Evolutionary conservation across 2,113 vertebrate species (phyloP), one percentile per base, ranked within the genome.

Genomic region (Paracanthobrama guichenoti): DNA sequence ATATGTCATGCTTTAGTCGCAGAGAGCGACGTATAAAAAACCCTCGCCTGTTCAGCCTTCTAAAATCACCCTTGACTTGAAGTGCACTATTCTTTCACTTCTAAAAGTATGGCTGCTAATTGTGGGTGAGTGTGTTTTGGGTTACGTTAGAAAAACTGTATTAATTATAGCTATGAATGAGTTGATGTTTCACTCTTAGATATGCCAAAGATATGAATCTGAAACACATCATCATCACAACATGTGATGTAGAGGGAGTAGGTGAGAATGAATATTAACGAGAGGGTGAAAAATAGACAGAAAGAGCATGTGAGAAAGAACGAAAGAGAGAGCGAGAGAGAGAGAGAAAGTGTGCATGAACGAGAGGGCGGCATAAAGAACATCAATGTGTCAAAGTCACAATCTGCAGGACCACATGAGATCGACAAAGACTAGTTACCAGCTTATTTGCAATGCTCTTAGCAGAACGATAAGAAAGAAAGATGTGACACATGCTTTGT

Each of bases 361-460:
- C 5, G 7, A 55, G 42, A 79, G 78, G 26, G 42, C 28, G 57
- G 66, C 35, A 80, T 59, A 50, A 80, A 60, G 42, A 80, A 85
- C 84, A 72, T 84, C 75, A 71, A 57, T 53, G 83, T 59, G 74
- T 76, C 83, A 84, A 59, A 84, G 62, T 84, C 83, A 79, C 48
- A 39, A 79, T 79, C 35, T 20, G 16, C 50, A 28, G n/a, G 9
- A 79, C 55, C 42, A 42, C 76, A 79, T 62, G 55, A 7, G 57
- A 22, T 50, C 28, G 8, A 55, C 64, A 64, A 50, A 82, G 64
- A 79, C 53, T 48, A 72, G 48, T 62, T 28, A 62, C 53, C 12
- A 24, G 75, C 26, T 59, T 42, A 35, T 72, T 42, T 50, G 22
- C 46, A 31, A 73, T 60, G 55, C 26, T 79, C 11, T 42, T 39